Evolutionary conservation across 2,797 vertebrate genomes (phyloP), one percentile per base, ranked within the genome.

Genomic region (Balearica regulorum): DNA sequence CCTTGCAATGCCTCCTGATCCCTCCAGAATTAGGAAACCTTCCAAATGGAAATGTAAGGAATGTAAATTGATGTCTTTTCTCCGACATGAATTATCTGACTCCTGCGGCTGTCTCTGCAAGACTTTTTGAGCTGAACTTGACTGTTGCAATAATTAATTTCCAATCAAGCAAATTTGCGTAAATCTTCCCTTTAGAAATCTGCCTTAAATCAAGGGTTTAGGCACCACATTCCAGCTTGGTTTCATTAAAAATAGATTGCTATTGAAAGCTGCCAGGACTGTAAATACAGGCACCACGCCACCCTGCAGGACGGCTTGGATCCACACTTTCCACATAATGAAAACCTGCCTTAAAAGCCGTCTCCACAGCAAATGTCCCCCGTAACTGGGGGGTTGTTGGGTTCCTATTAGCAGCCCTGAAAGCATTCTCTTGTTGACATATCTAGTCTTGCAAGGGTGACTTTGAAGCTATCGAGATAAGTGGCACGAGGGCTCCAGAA

Each of bases 141-240:
- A 96, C 87, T 97, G 96, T 60, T 82, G 93, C 91, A 84, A 89
- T 88, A 97, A 97, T 97, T 97, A 97, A 97, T 97, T 97, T 58
- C 85, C 82, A 97, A 90, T 97, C 94, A 90, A 86, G 93, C 84
- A 83, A 93, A 96, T 95, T 87, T 90, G 92, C 81, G 88, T 96
- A 94, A 95, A 96, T 94, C 95, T 95, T 87, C 60, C 76, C 86
- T 95, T 95, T 86, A 72, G 90, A 96, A 96, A 87, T 91, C 83
- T 92, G 95, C 87, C 96, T 97, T 90, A 94, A 97, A 97, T 97
- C 94, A 95, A 96, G 91, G 84, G 35, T 41, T 95, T 60, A 86
- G 81, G 87, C 94, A 94, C 75, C 78, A 41, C 77, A 18, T 86
- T 95, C 89, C 91, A 93, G 66, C 95, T 80, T 92, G 90, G 86